phyloP scores from a whole-genome alignment of 2,113 vertebrate species.

The Trichomycterus rosablanca region DNA sequence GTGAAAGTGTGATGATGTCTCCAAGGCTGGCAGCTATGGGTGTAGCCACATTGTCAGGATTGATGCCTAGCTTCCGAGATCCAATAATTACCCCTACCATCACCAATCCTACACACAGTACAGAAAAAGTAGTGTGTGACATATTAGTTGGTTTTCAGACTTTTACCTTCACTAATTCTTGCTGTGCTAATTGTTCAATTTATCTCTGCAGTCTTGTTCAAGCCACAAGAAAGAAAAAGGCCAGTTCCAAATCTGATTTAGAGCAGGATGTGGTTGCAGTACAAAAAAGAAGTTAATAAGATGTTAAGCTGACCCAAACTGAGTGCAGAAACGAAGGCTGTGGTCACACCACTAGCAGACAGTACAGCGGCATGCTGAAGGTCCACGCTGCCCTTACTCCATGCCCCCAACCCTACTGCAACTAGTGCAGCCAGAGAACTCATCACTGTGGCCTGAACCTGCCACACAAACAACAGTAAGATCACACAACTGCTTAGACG shows the following conservation, averaged over 20 bases:
- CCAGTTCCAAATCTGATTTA: neutral
- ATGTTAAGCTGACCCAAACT: conserved; percentile 74
- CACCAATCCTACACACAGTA: conserved; percentile 71
- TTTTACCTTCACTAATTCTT: neutral
- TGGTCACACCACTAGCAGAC: conserved; percentile 86
- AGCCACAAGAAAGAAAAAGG: neutral
- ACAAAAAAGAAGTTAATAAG: neutral
- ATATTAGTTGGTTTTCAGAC: neutral
- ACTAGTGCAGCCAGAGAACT: conserved; percentile 86
- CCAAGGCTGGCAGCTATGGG: conserved; percentile 96
- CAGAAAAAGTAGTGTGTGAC: neutral
- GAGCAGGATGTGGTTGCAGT: neutral
- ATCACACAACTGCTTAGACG: too few relatives aligned
- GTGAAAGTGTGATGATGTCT: conserved; percentile 86
- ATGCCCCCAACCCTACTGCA: conserved; percentile 75
- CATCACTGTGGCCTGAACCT: conserved; percentile 92
- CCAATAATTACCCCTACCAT: conserved; percentile 87
- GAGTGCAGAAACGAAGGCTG: conserved; percentile 84
- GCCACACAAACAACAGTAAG: conserved; percentile 27
- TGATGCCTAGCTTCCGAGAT: conserved; percentile 85
- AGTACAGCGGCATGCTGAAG: conserved; percentile 77
- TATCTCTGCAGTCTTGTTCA: too few relatives aligned
- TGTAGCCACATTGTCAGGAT: conserved; percentile 94
- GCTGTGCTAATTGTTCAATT: neutral
- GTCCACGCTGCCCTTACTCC: conserved; percentile 76